These are phyloP conservation scores for Platycercus adscitus DNA, from an alignment of 2,113 vertebrate species.

Conservation along the genomic window DNA sequence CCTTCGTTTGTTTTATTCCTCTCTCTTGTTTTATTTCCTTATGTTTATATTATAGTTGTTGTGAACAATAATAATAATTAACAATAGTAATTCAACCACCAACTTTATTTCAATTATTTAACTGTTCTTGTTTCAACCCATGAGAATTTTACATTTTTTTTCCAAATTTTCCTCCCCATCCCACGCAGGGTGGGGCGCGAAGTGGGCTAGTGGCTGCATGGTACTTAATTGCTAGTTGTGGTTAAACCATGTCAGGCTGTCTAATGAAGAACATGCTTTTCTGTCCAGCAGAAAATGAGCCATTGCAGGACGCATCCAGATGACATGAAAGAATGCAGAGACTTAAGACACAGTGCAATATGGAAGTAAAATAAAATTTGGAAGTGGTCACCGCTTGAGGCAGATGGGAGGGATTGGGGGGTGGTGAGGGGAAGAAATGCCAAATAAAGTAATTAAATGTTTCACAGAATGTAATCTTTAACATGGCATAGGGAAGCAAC, in stretches of 20 bases:
- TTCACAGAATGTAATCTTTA: neutral
- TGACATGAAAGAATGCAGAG: neutral
- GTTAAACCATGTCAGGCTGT: neutral
- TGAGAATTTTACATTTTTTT: neutral
- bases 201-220: neutral
- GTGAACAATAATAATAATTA: neutral
- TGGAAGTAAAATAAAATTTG: neutral
- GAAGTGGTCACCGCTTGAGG: neutral
- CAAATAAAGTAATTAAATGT: neutral
- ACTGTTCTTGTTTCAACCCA: neutral
- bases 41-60: neutral
- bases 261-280: neutral
- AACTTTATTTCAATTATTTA: neutral
- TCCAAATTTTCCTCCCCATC: neutral
- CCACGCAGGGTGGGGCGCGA: neutral
- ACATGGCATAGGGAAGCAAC: neutral
- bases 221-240: neutral
- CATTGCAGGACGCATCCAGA: neutral
- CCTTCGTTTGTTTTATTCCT: neutral
- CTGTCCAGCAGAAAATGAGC: neutral
- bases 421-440: neutral
- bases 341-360: neutral
- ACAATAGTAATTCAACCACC: neutral
- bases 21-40: neutral
- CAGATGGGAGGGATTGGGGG: accelerated